These are phyloP conservation scores for Sphaeridia pumilis DNA, from an alignment of 2,888 invertebrate genomes.

Conservation along the genomic window DNA sequence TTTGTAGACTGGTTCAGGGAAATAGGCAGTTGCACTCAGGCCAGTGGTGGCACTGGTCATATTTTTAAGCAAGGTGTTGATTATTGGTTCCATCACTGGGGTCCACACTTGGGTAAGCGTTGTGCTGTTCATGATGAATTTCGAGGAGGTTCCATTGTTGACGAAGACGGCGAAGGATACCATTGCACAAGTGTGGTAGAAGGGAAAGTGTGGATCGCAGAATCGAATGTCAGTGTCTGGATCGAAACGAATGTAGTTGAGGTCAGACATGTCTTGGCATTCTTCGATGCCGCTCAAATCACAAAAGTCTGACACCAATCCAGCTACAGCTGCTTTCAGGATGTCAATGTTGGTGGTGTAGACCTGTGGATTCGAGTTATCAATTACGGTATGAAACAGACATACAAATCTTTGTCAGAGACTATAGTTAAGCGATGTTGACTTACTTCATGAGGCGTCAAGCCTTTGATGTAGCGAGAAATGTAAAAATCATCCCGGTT, in stretches of 20 bases:
- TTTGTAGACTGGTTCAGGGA: neutral
- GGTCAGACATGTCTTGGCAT: neutral
- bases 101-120: slow-evolving; percentile 7
- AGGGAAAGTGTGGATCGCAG: neutral
- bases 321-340: neutral
- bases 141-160: neutral
- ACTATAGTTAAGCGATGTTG: no score
- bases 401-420: no score
- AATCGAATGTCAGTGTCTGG: slow-evolving; percentile 3
- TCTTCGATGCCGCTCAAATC: neutral
- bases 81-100: neutral
- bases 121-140: neutral
- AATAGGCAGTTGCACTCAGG: neutral
- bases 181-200: slow-evolving; percentile 3
- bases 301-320: slow-evolving; percentile 1
- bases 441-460: neutral
- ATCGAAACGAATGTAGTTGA: slow-evolving; percentile 2
- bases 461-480: neutral
- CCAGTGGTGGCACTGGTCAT: neutral
- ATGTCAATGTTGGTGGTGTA: no score
- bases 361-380: no score
- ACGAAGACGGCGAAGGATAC: slow-evolving; percentile 8
- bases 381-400: no score
- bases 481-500: neutral
- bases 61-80: neutral